These are phyloP conservation scores for Meganola albula DNA, from an alignment of 2,888 invertebrate species.

Conservation along the genomic window DNA sequence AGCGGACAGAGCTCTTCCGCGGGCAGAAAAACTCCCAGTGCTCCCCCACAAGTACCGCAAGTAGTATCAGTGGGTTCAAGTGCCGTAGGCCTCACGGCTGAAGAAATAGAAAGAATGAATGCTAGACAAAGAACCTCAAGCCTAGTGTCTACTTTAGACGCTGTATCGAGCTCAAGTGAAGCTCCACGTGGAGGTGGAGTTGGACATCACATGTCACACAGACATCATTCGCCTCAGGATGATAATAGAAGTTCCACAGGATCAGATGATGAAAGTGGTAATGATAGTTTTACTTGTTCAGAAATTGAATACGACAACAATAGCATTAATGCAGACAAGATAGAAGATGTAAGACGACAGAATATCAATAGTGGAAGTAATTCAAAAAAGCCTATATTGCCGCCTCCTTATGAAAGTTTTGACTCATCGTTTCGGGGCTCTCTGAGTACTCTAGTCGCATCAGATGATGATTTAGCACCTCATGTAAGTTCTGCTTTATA, in stretches of 20 bases:
- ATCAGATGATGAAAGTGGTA: conserved; percentile 94
- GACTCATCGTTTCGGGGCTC: conserved; percentile 97
- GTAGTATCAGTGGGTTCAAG: conserved; percentile 81
- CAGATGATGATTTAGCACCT: conserved; percentile 93
- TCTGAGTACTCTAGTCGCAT: conserved; percentile 94
- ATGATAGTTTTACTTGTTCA: conserved; percentile 98
- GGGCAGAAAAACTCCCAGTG: conserved; percentile 84
- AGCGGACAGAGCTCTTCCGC: conserved; percentile 91
- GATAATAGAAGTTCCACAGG: conserved; percentile 86
- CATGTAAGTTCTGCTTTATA: conserved; percentile 88
- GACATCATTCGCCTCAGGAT: conserved; percentile 85
- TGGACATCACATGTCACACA: conserved; percentile 82
- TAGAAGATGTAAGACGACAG: conserved; percentile 78
- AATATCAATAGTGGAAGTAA: conserved; percentile 74
- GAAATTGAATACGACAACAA: conserved; percentile 98
- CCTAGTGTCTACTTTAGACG: conserved; percentile 93
- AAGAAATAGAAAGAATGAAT: conserved; percentile 94
- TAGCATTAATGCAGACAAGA: conserved; percentile 88
- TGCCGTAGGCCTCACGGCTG: conserved; percentile 91
- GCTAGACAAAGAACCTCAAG: conserved; percentile 92
- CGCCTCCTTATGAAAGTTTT: conserved; percentile 92
- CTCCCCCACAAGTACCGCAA: conserved; percentile 82
- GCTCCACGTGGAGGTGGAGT: conserved; percentile 83
- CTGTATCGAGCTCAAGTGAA: conserved; percentile 93
- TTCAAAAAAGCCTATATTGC: conserved; percentile 82